Evolutionary conservation across 2,113 vertebrate genomes (phyloP), one percentile per base, ranked within the genome.

Genomic region (Sardina pilchardus): DNA sequence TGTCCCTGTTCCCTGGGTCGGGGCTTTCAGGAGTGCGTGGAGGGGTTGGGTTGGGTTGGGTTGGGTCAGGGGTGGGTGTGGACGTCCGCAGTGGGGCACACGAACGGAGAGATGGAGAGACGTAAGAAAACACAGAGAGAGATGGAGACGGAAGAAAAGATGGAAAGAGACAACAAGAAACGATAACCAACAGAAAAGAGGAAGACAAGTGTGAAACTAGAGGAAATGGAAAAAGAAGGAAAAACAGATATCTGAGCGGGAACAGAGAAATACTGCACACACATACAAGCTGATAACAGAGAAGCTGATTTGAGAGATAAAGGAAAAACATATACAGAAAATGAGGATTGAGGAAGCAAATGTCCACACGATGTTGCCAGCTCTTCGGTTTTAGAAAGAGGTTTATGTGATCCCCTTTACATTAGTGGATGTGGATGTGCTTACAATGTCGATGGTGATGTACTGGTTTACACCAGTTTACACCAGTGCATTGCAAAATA

Each of bases 1-100:
- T 92, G n/a, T 90, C 91, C 91, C 94, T 90, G 91, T 91, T 91
- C 87, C 82, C 88, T 75, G 8, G 59, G 2, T n/a, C 59, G 12
- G 83, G 53, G 81, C 85, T 80, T 48, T 81, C 81, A 30, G 36
- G 50, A 0, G n/a, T 81, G 44, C n/a, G n/a, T 24, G 14, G 34
- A 82, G 39, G n/a, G 45, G 47, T 42, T 50, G 47, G 30, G 39
- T 17, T 45, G 81, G 48, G n/a, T 39, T 16, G 24, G 19, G 48
- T 2, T n/a, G 12, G 42, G 67, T 30, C n/a, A n/a, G n/a, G 63
- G n/a, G 1, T 2, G 24, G 24, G 26, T n/a, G 8, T 71, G 26
- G 63, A 71, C n/a, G 26, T 26, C 34, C 26, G 14, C 10, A 34
- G 30, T 3, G 10, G 63, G 67, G 67, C 30, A 34, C 30, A 75